Percentiles rank a stretch among this genome's conserved stretches.
phyloP scores from a whole-genome alignment of 2,113 vertebrate species.

The Amphilophus citrinellus region DNA sequence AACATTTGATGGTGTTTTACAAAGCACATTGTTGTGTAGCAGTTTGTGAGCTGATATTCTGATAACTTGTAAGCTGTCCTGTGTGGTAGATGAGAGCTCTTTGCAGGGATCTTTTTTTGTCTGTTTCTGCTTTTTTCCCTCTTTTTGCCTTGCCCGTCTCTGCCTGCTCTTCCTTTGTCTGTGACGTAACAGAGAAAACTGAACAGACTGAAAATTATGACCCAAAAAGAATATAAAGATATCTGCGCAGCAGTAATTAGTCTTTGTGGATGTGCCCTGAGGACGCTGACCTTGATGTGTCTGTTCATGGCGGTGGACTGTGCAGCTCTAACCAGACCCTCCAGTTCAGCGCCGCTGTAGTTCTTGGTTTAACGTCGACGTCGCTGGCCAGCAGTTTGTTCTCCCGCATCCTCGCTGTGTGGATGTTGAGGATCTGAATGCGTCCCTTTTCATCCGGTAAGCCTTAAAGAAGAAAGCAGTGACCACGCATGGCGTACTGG shows the following conservation, averaged over 20 bases:
- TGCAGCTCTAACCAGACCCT: constrained; percentile 94
- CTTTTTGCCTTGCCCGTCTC: constrained; percentile 62
- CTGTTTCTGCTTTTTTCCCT: constrained; percentile 62
- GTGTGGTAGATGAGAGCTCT: constrained; percentile 32
- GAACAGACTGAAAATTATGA: no score
- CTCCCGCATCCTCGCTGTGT: constrained; percentile 92
- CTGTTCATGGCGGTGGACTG: constrained; percentile 99
- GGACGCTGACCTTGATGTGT: constrained; percentile 92
- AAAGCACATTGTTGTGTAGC: background rate
- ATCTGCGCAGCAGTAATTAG: no score
- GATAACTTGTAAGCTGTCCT: background rate
- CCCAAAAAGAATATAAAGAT: no score
- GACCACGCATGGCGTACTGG: background rate
- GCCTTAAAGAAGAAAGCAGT: constrained; percentile 62
- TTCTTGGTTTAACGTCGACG: constrained; percentile 94
- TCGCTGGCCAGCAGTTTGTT: constrained; percentile 86
- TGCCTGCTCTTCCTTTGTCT: constrained; percentile 69
- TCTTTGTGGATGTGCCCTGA: background rate
- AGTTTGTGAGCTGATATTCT: background rate
- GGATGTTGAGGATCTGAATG: constrained; percentile 94
- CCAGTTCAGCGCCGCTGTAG: constrained; percentile 95
- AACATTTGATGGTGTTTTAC: background rate
- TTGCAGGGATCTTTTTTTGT: constrained; percentile 48
- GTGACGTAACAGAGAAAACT: background rate
- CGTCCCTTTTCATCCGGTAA: constrained; percentile 93